Evolutionary conservation across 2,888 invertebrate genomes (phyloP), one percentile per base, ranked within the genome.

Genomic region (Melieria omissa): DNA sequence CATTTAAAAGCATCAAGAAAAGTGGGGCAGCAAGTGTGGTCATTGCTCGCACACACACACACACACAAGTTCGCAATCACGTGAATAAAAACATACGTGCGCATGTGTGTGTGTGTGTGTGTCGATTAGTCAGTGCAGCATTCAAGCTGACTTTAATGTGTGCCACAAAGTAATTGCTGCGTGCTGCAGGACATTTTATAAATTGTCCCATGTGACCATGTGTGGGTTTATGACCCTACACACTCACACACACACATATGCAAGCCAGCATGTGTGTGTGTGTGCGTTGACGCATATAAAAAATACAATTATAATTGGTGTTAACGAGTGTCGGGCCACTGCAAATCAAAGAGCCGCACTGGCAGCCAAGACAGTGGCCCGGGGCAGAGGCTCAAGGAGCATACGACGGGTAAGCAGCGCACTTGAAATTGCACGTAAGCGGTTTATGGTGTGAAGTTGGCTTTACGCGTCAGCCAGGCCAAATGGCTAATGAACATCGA

Each of bases 101-200:
- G 29, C 66, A n/a, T 3, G 14, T 45, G 42, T 58, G 41, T 52
- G 42, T 58, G 41, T 52, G 54, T 68, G 57, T 46, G 64, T 16
- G n/a, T 69, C 29, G 29, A 29, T 29, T 62, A 55, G 49, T 49
- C 12, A 3, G 12, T 49, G 12, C 9, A 10, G 12, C 9, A 49
- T 5, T 12, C 12, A 14, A 8, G 52, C n/a, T 46, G 63, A 63
- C 62, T 62, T 62, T 45, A 62, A 62, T 62, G 62, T 46, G 45
- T 2, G 14, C 63, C 63, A 29, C 63, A 46, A 61, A 64, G 47
- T 64, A 64, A 52, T 49, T 52, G 52, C 64, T 64, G 29, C 41
- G 52, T 64, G 64, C 64, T 52, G 64, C 12, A 16, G 64, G 52
- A 46, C 63, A 63, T 63, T 63, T 63, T 46, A 46, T 47, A 63